These are phyloP conservation scores for Pristiophorus japonicus DNA, from an alignment of 2,113 vertebrate genomes.

Conservation along the genomic window DNA sequence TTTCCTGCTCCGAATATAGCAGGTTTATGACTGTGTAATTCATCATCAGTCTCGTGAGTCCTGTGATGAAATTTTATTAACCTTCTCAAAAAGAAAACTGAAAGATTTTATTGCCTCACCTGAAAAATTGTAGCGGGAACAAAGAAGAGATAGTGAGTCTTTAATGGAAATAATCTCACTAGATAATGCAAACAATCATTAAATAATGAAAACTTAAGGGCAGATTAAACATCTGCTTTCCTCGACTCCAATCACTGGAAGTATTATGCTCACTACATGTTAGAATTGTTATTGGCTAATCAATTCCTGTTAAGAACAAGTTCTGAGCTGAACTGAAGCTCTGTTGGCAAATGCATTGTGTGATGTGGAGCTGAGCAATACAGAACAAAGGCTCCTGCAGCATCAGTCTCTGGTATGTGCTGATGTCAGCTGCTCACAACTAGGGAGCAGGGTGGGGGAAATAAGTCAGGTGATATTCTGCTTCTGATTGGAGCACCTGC, in stretches of 20 bases:
- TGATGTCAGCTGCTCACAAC: background rate
- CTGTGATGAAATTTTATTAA: background rate
- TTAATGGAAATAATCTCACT: background rate
- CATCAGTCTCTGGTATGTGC: background rate
- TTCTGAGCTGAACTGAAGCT: background rate
- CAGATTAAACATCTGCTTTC: background rate
- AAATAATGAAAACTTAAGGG: background rate
- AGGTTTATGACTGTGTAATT: background rate
- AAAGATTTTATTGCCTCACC: background rate
- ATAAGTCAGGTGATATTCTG: background rate
- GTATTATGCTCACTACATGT: background rate
- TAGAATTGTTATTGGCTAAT: background rate
- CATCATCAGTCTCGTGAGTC: background rate
- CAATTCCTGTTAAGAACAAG: background rate
- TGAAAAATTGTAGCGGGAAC: background rate
- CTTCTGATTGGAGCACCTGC: background rate
- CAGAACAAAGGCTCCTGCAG: too few species aligned
- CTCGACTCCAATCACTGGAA: background rate
- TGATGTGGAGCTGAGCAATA: background rate
- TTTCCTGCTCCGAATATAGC: conserved; percentile 36
- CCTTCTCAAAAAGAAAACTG: background rate
- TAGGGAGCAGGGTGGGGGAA: background rate
- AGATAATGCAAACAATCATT: background rate
- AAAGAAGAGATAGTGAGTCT: background rate
- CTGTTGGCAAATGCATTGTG: background rate